Evolutionary conservation across 2,113 vertebrate species (phyloP).

Genomic region (Antechinus flavipes): DNA sequence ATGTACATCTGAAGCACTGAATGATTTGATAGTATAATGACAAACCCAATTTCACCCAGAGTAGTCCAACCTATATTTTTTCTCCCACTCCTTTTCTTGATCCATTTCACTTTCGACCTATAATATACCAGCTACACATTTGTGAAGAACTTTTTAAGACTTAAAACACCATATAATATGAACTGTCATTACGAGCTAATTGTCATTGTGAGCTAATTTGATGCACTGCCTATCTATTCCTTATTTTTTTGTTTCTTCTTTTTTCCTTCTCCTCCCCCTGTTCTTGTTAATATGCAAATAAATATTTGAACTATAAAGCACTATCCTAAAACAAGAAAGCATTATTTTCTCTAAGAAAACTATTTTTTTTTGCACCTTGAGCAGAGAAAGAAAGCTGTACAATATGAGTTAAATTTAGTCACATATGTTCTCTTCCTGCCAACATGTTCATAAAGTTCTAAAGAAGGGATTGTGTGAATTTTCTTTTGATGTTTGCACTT

Average conservation of each 20-base stretch:
- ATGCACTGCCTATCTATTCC: background rate
- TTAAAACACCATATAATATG: background rate
- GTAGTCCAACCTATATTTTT: background rate
- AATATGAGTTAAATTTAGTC: background rate
- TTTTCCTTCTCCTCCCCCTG: too few relatives aligned
- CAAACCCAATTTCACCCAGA: background rate
- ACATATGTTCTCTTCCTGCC: background rate
- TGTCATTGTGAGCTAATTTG: background rate
- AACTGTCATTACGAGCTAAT: background rate
- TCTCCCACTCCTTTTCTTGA: background rate
- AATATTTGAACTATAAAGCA: background rate
- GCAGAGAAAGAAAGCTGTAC: background rate
- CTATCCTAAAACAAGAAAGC: background rate
- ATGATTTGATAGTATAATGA: background rate
- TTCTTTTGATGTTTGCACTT: background rate
- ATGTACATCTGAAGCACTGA: background rate
- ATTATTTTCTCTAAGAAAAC: background rate
- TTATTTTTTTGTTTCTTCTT: too few relatives aligned
- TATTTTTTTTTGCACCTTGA: background rate
- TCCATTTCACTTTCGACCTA: background rate
- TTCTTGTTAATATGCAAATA: background rate
- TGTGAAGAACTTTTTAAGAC: background rate
- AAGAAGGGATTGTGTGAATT: background rate
- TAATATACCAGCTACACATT: background rate
- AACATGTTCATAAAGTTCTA: background rate